phyloP scores from a whole-genome alignment of 2,888 invertebrate genomes.

The Clusia tigrina region DNA sequence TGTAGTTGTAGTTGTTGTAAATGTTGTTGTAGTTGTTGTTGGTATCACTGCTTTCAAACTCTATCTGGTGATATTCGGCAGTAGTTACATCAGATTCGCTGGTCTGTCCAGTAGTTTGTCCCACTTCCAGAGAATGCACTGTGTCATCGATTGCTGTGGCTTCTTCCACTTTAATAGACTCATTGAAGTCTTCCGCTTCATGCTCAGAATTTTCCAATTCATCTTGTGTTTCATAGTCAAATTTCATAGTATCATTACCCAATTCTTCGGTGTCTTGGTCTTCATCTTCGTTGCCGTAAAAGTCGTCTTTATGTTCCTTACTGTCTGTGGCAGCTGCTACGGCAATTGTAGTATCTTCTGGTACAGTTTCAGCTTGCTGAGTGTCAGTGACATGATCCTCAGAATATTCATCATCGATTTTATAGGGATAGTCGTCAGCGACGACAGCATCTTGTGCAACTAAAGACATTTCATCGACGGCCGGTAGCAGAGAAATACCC shows the following conservation, averaged over 20 bases:
- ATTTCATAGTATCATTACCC: slow-evolving; percentile 55
- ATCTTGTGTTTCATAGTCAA: slow-evolving; percentile 53
- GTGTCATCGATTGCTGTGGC: background rate
- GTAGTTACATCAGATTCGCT: slow-evolving; percentile 15
- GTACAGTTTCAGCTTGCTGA: slow-evolving; percentile 22
- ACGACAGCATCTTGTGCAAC: slow-evolving; percentile 29
- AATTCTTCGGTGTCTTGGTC: slow-evolving; percentile 11
- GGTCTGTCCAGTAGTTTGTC: slow-evolving; percentile 6
- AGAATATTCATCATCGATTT: slow-evolving; percentile 56
- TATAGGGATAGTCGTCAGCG: slow-evolving; percentile 59
- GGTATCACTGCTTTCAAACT: slow-evolving; percentile 11
- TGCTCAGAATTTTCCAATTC: slow-evolving; percentile 20
- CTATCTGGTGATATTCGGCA: background rate
- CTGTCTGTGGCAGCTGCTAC: slow-evolving; percentile 27
- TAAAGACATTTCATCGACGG: slow-evolving; percentile 34
- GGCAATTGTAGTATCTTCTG: slow-evolving; percentile 23
- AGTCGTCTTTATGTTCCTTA: background rate
- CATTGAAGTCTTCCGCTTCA: slow-evolving; percentile 14
- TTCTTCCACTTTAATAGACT: slow-evolving; percentile 1
- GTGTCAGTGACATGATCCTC: slow-evolving; percentile 37
- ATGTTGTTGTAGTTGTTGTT: slow-evolving; percentile 25
- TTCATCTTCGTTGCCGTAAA: slow-evolving; percentile 15
- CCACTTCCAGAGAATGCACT: background rate
- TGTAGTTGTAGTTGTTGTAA: slow-evolving; percentile 24
- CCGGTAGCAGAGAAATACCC: slow-evolving; percentile 22